Conservation (phyloP, 1,140 invertebrate genomes). For the Triops cancriformis region DNA sequence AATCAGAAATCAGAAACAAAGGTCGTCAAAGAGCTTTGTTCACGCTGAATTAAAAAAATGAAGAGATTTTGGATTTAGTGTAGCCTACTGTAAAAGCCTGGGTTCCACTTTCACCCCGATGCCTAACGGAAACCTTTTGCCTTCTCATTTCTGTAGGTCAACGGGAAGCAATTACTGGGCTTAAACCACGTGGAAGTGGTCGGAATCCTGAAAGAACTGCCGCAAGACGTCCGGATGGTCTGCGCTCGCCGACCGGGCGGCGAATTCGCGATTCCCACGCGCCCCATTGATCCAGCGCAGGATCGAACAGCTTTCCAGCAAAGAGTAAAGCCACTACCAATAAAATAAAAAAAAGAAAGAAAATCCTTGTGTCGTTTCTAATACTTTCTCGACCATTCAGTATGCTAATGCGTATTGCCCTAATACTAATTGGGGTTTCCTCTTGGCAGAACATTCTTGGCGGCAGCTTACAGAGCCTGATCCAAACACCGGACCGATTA, state of each 20-base stretch:
- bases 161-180: conserved; percentile 85
- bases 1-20: too few species aligned
- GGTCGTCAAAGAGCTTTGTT: too few species aligned
- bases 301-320: conserved; percentile 59
- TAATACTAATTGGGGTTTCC: too few species aligned
- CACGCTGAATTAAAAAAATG: too few species aligned
- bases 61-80: too few species aligned
- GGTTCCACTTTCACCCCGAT: too few species aligned
- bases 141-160: conserved; percentile 58
- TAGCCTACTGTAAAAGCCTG: too few species aligned
- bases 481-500: conserved; percentile 73
- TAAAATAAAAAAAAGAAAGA: conserved; percentile 18
- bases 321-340: conserved; percentile 45
- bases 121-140: not conserved
- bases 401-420: too few species aligned
- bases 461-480: conserved; percentile 66
- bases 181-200: conserved; percentile 96
- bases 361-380: too few species aligned
- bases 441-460: conserved; percentile 55
- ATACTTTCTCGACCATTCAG: too few species aligned
- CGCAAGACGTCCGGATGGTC: conserved; percentile 86
- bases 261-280: conserved; percentile 44
- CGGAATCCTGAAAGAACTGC: conserved; percentile 86
- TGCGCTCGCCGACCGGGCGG: conserved; percentile 62
- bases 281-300: conserved; percentile 57